Conservation (phyloP, 2,797 vertebrate genomes). For the Pelobates cultripes region DNA sequence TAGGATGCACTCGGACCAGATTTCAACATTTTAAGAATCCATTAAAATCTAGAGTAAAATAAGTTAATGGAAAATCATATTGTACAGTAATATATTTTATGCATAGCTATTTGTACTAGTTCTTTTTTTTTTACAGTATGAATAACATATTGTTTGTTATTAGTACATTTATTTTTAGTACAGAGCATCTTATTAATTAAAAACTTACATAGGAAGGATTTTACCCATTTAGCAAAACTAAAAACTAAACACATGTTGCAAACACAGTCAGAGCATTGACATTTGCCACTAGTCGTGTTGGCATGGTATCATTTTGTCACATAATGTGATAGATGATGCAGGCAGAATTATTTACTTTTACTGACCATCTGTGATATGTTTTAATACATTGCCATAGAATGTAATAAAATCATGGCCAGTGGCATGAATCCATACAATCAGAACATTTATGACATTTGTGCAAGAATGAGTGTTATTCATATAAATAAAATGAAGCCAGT, state of each 20-base stretch:
- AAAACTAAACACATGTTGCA: not conserved
- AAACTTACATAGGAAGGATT: not conserved
- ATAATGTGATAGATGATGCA: constrained; percentile 39
- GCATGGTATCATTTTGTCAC: constrained; percentile 21
- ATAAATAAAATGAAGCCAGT: not conserved
- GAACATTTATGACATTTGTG: constrained; percentile 18
- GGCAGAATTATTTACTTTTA: constrained; percentile 42
- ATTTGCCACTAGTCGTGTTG: constrained; percentile 38
- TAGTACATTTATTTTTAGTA: not conserved
- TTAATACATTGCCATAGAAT: constrained; percentile 31
- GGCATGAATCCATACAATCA: constrained; percentile 1
- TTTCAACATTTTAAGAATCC: not conserved
- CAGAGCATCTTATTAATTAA: not conserved
- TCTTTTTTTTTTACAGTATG: not conserved
- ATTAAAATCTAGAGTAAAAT: not conserved
- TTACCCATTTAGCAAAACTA: constrained; percentile 11
- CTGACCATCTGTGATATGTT: constrained; percentile 37
- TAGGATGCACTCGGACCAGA: not conserved
- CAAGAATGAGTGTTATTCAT: constrained; percentile 11
- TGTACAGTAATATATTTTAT: not conserved
- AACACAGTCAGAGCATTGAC: constrained; percentile 32
- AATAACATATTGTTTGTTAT: not conserved
- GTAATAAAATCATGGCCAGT: constrained; percentile 37
- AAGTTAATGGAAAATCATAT: not conserved
- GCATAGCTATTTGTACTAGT: not conserved